Percentiles rank a stretch among this genome's conserved stretches.
These are phyloP conservation scores for Operophtera brumata DNA, from an alignment of 2,888 invertebrate species.

Conservation along the genomic window DNA sequence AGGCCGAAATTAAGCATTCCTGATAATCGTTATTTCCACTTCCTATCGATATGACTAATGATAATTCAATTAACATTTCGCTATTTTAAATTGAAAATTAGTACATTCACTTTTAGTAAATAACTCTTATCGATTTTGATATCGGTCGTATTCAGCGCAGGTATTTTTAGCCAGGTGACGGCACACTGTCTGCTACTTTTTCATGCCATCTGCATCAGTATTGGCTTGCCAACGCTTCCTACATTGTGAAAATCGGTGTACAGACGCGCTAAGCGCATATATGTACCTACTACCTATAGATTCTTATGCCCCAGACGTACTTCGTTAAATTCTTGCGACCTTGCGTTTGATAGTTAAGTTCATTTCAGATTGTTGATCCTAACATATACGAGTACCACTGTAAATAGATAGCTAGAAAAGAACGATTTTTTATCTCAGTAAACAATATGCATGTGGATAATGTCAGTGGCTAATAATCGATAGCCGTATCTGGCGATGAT, in stretches of 20 bases:
- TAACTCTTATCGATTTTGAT: constrained; percentile 19
- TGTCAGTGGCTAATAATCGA: not conserved
- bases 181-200: constrained; percentile 17
- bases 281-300: constrained; percentile 16
- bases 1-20: not conserved
- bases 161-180: constrained; percentile 12
- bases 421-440: constrained; percentile 7
- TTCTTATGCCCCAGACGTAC: constrained; percentile 37
- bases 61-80: constrained; percentile 2
- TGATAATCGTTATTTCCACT: not conserved
- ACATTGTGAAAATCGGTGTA: constrained; percentile 10
- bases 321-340: constrained; percentile 45
- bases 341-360: constrained; percentile 59
- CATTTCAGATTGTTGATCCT: constrained; percentile 56
- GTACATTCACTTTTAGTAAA: constrained; percentile 7
- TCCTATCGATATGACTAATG: not conserved
- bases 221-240: constrained; percentile 12
- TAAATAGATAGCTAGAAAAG: not conserved
- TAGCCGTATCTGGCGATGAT: constrained; percentile 1
- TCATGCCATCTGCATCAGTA: constrained; percentile 2
- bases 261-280: constrained; percentile 12
- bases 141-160: constrained; percentile 6
- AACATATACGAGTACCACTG: constrained; percentile 32
- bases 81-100: constrained; percentile 9
- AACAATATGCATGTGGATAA: constrained; percentile 1